Conservation (phyloP, 2,797 vertebrate species). For the Falco novaeseelandiae region DNA sequence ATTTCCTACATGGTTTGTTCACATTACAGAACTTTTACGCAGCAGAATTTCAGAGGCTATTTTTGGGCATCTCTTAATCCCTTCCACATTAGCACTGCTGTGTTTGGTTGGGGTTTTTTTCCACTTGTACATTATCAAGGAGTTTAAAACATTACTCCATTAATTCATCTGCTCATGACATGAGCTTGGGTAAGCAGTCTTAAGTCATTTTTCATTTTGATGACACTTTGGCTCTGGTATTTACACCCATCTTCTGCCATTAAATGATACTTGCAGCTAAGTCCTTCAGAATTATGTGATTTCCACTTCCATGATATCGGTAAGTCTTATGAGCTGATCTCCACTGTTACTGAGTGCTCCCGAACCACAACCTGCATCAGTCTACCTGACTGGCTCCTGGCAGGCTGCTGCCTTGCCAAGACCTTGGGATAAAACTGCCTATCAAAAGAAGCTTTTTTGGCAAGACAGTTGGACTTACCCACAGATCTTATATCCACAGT, state of each 20-base stretch:
- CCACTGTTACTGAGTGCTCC: background rate
- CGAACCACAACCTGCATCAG: background rate
- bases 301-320: background rate
- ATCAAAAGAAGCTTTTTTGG: background rate
- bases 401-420: background rate
- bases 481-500: background rate
- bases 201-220: background rate
- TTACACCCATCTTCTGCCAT: background rate
- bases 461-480: background rate
- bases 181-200: background rate
- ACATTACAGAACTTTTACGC: background rate
- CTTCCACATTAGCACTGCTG: background rate
- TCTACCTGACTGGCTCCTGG: background rate
- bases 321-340: background rate
- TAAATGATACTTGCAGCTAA: background rate
- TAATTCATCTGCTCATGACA: slow-evolving; percentile 3
- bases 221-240: background rate
- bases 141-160: slow-evolving; percentile 11
- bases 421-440: background rate
- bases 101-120: background rate
- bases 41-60: background rate
- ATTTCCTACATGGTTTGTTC: background rate
- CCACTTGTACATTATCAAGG: background rate
- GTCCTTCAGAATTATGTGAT: background rate
- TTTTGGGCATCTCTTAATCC: background rate